A percentile compares a stretch with the other conserved stretches of the same genome.
Evolutionary conservation across 2,797 vertebrate species (phyloP).

Genomic region (Cichlasoma orientale): DNA sequence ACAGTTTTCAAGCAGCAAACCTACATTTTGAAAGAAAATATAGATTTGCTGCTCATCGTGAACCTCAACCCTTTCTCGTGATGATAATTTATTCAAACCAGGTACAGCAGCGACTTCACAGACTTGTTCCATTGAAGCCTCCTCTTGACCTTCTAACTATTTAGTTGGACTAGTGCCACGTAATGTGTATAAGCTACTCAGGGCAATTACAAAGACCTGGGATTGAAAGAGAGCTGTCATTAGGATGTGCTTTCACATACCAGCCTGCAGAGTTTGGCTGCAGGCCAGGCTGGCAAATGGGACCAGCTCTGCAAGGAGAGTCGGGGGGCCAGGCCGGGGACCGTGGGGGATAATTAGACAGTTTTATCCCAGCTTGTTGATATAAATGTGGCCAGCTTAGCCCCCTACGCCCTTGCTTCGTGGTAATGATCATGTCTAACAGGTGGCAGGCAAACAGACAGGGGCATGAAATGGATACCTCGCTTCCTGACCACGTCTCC

Average conservation of each 20-base stretch:
- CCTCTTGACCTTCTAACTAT: conserved; percentile 69
- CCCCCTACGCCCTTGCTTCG: conserved; percentile 81
- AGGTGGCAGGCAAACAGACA: conserved; percentile 94
- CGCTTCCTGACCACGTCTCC: conserved; percentile 85
- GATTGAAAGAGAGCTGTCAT: conserved; percentile 88
- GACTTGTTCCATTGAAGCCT: conserved; percentile 72
- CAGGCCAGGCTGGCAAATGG: conserved; percentile 84
- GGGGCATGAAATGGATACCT: conserved; percentile 91
- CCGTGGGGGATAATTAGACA: conserved; percentile 96
- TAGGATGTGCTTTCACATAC: conserved; percentile 88
- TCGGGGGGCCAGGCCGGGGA: conserved; percentile 81
- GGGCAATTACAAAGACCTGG: conserved; percentile 85
- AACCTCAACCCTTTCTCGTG: conserved; percentile 21
- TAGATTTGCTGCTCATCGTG: conserved; percentile 25
- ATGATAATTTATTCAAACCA: conserved; percentile 60
- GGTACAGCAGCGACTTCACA: conserved; percentile 52
- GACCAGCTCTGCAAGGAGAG: conserved; percentile 81
- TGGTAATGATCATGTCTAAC: conserved; percentile 94
- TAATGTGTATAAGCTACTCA: conserved; percentile 86
- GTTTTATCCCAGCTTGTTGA: conserved; percentile 95
- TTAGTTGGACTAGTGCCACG: conserved; percentile 74
- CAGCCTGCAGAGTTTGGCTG: conserved; percentile 86
- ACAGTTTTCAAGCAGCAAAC: not conserved
- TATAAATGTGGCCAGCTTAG: conserved; percentile 96
- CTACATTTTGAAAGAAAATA: conserved; percentile 20